Base-by-base conservation (phyloP, 1,140 invertebrate genomes). In the Zaprionus ornatus region DNA sequence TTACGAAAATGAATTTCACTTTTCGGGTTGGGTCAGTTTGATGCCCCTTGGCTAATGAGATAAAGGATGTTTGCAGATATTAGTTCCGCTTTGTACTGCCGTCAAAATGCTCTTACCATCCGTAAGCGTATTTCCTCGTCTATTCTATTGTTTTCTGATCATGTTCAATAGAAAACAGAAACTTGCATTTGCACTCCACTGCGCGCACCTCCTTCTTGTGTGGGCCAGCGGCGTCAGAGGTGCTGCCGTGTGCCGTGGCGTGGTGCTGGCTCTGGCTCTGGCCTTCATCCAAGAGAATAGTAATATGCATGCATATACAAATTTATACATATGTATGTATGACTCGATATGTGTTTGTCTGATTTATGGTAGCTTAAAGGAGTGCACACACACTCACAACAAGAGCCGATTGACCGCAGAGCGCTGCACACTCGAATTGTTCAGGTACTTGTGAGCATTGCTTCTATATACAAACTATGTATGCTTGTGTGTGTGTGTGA, bases 281-380 rank as follows among this genome's bases (percentile, higher is more conserved):
- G 83, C 84, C 84, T 87, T 87, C 84, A 67, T 52, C 29, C 64
- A 64, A 79, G 69, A 88, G 78, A 87, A 84, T 90, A 80, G 67
- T 81, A 73, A 73, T 66, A 66, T 52, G 68, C 15, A 57, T 56
- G 21, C 29, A 50, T 21, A 13, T 21, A 35, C 13, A 32, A 6
- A 17, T 32, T 66, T 48, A 66, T 64, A 67, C 15, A 35, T n/a
- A 21, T 63, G 5, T 59, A 42, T 42, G 27, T n/a, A 13, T 74
- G 37, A 45, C 6, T 57, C 13, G 15, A 55, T 42, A 13, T 64
- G 4, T 37, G 37, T 57, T n/a, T 23, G 57, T 48, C 40, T 63
- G 72, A 70, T 74, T 63, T 74, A 70, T 70, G 40, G 13, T 32
- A 13, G 52, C 19, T 54, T 52, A 42, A 74, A 71, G 66, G 72